These are phyloP conservation scores for Ephialtes manifestator DNA, from an alignment of 2,888 invertebrate species.

Conservation along the genomic window DNA sequence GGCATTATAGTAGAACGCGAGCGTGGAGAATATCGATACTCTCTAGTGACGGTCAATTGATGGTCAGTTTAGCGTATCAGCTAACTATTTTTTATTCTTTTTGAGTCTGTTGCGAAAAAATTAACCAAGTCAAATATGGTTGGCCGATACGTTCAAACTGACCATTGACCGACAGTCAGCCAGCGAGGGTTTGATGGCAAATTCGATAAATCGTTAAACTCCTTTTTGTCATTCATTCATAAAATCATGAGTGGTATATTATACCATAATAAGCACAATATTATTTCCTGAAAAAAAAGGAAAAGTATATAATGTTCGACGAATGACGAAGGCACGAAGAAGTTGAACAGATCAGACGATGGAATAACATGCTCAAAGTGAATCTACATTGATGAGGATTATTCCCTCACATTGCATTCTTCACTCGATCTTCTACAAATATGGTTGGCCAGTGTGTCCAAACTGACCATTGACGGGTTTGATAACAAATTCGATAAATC, in stretches of 20 bases:
- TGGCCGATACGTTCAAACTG: too few relatives aligned
- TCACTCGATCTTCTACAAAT: too few relatives aligned
- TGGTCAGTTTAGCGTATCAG: too few relatives aligned
- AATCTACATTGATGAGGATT: too few relatives aligned
- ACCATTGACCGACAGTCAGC: too few relatives aligned
- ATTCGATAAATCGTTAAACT: slow-evolving; percentile 4
- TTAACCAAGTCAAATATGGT: too few relatives aligned
- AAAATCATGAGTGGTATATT: background rate
- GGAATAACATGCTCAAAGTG: slow-evolving; percentile 23
- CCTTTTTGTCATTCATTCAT: background rate
- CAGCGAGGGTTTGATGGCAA: background rate
- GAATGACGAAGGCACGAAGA: background rate
- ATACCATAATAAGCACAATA: slow-evolving; percentile 9
- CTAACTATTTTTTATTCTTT: too few relatives aligned
- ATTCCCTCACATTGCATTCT: too few relatives aligned
- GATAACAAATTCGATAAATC: slow-evolving; percentile 2
- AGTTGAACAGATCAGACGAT: slow-evolving; percentile 16
- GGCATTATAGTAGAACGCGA: background rate
- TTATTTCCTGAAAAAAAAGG: background rate
- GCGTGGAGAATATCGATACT: background rate
- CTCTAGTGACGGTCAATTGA: background rate
- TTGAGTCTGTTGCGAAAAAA: too few relatives aligned
- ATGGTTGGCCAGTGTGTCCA: too few relatives aligned
- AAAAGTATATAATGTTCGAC: background rate
- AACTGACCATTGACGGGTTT: background rate